Percentiles rank a stretch among this genome's conserved stretches.
phyloP scores from a whole-genome alignment of 1,140 invertebrate genomes.

The Microplitis demolitor region DNA sequence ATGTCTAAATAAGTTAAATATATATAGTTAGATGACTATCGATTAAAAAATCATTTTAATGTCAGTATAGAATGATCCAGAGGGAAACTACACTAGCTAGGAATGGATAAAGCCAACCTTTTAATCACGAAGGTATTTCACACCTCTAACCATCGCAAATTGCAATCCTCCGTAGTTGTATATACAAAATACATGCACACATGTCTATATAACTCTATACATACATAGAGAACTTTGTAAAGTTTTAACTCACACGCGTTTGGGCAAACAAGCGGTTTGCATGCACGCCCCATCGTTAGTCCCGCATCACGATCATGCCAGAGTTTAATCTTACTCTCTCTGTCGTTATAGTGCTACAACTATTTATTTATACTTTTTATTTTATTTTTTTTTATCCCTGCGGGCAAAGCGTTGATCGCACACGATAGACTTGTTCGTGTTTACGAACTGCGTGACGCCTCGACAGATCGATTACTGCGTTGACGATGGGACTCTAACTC shows the following conservation, averaged over 20 bases:
- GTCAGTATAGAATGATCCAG: too few species aligned
- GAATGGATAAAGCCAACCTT: not conserved
- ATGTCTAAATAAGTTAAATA: not conserved
- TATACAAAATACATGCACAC: too few species aligned
- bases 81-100: not conserved
- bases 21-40: too few species aligned
- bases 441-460: slow-evolving; percentile 28
- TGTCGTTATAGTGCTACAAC: not conserved
- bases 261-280: slow-evolving; percentile 19
- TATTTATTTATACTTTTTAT: slow-evolving; percentile 23
- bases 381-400: slow-evolving; percentile 18
- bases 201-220: not conserved
- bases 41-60: too few species aligned
- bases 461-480: slow-evolving; percentile 25
- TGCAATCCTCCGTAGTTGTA: not conserved
- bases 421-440: slow-evolving; percentile 25
- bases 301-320: slow-evolving; percentile 9
- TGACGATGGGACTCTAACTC: not conserved
- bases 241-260: slow-evolving; percentile 15
- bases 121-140: slow-evolving; percentile 27
- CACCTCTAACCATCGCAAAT: slow-evolving; percentile 27
- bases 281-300: slow-evolving; percentile 27
- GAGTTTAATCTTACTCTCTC: slow-evolving; percentile 6
- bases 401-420: slow-evolving; percentile 12
- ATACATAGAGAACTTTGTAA: not conserved